A percentile compares a stretch with the other conserved stretches of the same genome.
Conservation (phyloP, 2,113 vertebrate species). For the Larimichthys polyactis region DNA sequence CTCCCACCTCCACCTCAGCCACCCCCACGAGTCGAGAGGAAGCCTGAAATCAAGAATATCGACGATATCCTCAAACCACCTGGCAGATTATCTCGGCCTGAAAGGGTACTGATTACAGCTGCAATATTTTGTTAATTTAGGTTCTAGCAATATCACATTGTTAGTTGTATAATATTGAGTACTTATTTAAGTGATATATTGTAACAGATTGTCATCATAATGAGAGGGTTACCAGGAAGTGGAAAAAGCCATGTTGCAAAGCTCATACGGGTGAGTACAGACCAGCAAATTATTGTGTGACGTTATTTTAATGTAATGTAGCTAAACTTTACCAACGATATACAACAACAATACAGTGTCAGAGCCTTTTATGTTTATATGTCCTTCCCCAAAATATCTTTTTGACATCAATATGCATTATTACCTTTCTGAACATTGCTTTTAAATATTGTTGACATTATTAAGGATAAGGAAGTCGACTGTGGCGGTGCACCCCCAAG, state of each 20-base stretch:
- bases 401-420: neutral
- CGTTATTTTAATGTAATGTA: neutral
- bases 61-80: constrained; percentile 97
- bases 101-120: constrained; percentile 85
- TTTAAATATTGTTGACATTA: constrained; percentile 36
- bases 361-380: neutral
- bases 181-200: constrained; percentile 36
- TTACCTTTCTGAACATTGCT: neutral
- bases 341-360: neutral
- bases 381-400: neutral
- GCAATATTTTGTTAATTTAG: neutral
- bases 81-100: constrained; percentile 92
- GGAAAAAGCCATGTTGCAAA: constrained; percentile 99
- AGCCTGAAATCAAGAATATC: constrained; percentile 97
- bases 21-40: constrained; percentile 91
- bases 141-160: neutral
- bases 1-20: constrained; percentile 87
- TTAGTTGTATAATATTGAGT: neutral
- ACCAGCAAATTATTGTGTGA: neutral
- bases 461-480: constrained; percentile 97
- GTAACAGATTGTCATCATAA: constrained; percentile 97
- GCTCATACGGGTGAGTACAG: constrained; percentile 92
- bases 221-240: constrained; percentile 98
- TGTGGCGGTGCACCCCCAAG: constrained; percentile 96
- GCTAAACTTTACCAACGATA: neutral